Conservation (phyloP, 92 coral and sea anemone genomes). For the Plumapathes pennacea region DNA sequence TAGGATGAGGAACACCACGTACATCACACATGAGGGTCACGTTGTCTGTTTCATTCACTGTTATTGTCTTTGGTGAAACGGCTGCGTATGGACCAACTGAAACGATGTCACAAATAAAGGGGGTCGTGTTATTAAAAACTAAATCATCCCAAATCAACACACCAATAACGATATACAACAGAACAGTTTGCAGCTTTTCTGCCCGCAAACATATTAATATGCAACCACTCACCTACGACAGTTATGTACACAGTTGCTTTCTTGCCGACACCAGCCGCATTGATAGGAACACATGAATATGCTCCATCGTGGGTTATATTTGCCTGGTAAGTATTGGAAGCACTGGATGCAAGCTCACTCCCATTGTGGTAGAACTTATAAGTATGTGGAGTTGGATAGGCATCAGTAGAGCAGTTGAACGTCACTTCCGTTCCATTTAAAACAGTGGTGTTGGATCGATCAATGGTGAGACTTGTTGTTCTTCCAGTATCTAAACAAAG, state of each 20-base stretch:
- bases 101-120: too few species aligned
- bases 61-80: too few species aligned
- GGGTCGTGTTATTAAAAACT: too few species aligned
- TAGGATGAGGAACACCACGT: too few species aligned
- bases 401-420: background rate
- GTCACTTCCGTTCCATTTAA: background rate
- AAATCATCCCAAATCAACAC: too few species aligned
- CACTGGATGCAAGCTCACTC: background rate
- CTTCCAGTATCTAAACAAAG: too few species aligned
- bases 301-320: background rate
- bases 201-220: too few species aligned
- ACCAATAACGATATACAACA: too few species aligned
- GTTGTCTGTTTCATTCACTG: too few species aligned
- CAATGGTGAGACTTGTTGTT: background rate
- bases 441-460: background rate
- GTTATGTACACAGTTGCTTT: background rate
- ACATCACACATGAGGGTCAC: too few species aligned
- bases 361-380: background rate
- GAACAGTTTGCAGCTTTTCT: too few species aligned
- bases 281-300: slow-evolving; percentile 8
- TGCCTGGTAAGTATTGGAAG: background rate
- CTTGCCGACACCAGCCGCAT: slow-evolving; percentile 1
- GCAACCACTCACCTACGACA: slow-evolving; percentile 4
- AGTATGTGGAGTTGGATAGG: background rate
- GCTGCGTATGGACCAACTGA: too few species aligned